A percentile compares a stretch with the other conserved stretches of the same genome.
These are phyloP conservation scores for Progne subis DNA, from an alignment of 2,113 vertebrate genomes.

Conservation along the genomic window DNA sequence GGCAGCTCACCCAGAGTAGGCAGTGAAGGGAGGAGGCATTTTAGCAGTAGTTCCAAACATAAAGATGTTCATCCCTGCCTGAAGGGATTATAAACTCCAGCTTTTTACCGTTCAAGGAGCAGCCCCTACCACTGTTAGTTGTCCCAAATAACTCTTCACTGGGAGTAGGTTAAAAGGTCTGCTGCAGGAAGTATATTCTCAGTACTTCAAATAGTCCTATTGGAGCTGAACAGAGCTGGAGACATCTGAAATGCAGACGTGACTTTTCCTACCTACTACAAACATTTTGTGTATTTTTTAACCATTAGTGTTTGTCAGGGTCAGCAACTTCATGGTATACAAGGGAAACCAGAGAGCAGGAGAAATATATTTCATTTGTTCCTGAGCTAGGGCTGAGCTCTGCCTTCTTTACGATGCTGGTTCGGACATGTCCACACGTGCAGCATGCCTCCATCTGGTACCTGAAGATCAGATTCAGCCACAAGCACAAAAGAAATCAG, in stretches of 20 bases:
- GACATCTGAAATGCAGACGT: background rate
- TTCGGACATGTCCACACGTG: rapidly evolving
- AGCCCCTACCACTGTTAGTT: background rate
- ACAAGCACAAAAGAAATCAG: background rate
- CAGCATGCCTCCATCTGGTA: background rate
- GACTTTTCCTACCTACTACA: background rate
- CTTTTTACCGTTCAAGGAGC: background rate
- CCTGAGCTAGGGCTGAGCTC: background rate
- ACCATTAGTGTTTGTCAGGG: background rate
- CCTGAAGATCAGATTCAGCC: background rate
- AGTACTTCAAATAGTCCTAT: background rate
- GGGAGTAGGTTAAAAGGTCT: background rate
- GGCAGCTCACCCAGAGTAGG: rapidly evolving
- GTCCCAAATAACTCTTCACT: background rate
- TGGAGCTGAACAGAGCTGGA: rapidly evolving
- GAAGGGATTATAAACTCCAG: background rate
- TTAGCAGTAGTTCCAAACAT: background rate
- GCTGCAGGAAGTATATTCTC: background rate
- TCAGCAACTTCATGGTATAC: background rate
- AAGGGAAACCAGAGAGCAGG: background rate
- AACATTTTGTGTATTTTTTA: background rate
- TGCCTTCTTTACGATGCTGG: background rate
- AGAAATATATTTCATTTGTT: background rate
- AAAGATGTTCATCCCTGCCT: background rate
- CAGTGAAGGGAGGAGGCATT: background rate